phyloP scores from a whole-genome alignment of 2,113 vertebrate species.

The Labeo rohita region DNA sequence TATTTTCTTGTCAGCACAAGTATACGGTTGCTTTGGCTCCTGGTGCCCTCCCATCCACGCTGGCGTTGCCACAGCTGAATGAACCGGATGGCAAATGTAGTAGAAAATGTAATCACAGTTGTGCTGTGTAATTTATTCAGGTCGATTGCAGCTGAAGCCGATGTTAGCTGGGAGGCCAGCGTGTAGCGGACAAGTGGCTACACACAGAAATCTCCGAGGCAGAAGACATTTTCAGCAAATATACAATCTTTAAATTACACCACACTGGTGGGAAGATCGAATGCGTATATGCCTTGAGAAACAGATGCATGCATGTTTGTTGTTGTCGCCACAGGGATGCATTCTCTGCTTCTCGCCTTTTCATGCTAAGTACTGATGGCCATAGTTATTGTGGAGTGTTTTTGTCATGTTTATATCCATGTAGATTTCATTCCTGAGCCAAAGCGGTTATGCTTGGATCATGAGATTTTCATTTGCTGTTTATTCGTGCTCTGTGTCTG shows the following conservation, averaged over 20 bases:
- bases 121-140: conserved; percentile 56
- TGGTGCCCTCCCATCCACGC: conserved; percentile 12
- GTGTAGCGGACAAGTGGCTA: conserved; percentile 14
- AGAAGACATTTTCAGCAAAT: conserved; percentile 26
- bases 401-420: neutral
- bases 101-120: conserved; percentile 53
- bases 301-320: neutral
- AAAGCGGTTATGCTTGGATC: neutral
- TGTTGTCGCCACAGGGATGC: conserved; percentile 20
- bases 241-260: conserved; percentile 32
- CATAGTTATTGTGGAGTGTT: neutral
- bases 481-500: conserved; percentile 30
- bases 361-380: conserved; percentile 4
- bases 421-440: neutral
- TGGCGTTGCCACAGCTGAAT: conserved; percentile 30
- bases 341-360: conserved; percentile 24
- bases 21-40: conserved; percentile 41
- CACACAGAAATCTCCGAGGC: conserved; percentile 32
- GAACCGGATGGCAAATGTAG: conserved; percentile 46
- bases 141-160: conserved; percentile 36
- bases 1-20: conserved; percentile 56
- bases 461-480: conserved; percentile 39
- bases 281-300: neutral
- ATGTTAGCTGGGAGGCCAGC: conserved; percentile 26
- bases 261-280: conserved; percentile 10